Conservation (phyloP, 2,113 vertebrate species). For the Cyphotilapia sp. region DNA sequence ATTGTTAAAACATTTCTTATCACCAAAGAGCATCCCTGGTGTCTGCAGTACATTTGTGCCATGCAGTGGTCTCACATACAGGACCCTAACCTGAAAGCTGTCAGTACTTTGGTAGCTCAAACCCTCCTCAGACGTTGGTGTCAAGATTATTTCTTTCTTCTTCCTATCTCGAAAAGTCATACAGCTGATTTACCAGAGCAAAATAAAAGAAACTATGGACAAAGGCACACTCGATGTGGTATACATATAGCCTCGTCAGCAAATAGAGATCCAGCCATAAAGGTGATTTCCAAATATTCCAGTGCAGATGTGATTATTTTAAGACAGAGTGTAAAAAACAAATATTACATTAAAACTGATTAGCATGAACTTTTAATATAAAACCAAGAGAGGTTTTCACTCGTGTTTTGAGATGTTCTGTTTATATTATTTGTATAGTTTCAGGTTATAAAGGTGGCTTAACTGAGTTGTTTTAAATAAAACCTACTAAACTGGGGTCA, state of each 20-base stretch:
- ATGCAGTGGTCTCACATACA: background rate
- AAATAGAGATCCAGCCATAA: background rate
- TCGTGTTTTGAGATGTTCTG: fast-evolving
- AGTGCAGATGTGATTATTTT: background rate
- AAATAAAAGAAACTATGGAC: background rate
- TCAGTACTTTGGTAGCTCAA: background rate
- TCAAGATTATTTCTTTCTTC: background rate
- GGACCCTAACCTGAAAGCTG: background rate
- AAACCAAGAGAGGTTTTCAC: background rate
- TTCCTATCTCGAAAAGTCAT: background rate
- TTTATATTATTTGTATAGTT: background rate
- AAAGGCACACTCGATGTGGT: background rate
- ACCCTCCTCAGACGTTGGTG: background rate
- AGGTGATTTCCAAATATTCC: background rate
- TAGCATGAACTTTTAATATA: background rate
- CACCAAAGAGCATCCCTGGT: background rate
- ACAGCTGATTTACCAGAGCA: background rate
- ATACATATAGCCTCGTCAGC: background rate
- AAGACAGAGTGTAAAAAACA: background rate
- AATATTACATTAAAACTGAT: background rate
- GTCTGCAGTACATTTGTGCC: background rate
- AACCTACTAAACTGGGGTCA: background rate
- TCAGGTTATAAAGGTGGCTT: background rate
- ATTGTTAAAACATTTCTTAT: background rate
- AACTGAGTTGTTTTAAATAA: background rate